Base-by-base conservation (phyloP, 2,113 vertebrate species). In the Rhinopithecus roxellana region DNA sequence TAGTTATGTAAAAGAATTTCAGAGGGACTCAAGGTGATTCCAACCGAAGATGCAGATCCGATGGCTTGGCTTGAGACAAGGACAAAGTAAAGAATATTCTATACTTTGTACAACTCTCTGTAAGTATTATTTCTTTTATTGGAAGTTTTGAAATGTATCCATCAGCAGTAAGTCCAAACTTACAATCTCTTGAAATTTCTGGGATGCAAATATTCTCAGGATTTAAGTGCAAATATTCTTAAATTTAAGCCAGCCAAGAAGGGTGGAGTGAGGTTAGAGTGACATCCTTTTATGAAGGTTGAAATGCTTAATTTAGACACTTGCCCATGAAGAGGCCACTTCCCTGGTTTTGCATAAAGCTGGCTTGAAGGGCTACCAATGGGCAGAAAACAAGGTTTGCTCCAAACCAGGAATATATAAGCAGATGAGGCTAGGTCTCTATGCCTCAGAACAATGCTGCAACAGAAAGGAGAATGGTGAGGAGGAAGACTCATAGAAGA, bases 401-500 rank as follows among this genome's bases (percentile, higher is more conserved):
- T 92, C 22, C 50, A n/a, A 30, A 32, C 3, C 40, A 52, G n/a
- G 32, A 18, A 8, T 7, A 13, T 14, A 1, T 20, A 43, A 43
- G 17, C 67, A 69, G 27, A 45, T 59, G 35, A 48, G 6, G 5
- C 9, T 5, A 23, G 35, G 45, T 89, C 13, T 18, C 35, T n/a
- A 0, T 43, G n/a, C 43, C 23, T 4, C 8, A 11, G 38, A n/a
- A 11, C 13, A 12, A 6, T 14, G 8, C 79, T 8, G 2, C 16
- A 8, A 32, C n/a, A n/a, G 45, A 20, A 17, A 35, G 25, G 20
- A 94, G 95, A 67, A 17, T 38, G 17, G 83, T 30, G 67, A 87
- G 22, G 9, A 8, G 8, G 23, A 70, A 3, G 50, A 74, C 27
- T 72, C 69, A 32, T 14, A 5, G 3, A 30, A 59, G 25, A 69